Base-by-base conservation (phyloP, 1,140 invertebrate genomes). In the Oppia nitens region DNA sequence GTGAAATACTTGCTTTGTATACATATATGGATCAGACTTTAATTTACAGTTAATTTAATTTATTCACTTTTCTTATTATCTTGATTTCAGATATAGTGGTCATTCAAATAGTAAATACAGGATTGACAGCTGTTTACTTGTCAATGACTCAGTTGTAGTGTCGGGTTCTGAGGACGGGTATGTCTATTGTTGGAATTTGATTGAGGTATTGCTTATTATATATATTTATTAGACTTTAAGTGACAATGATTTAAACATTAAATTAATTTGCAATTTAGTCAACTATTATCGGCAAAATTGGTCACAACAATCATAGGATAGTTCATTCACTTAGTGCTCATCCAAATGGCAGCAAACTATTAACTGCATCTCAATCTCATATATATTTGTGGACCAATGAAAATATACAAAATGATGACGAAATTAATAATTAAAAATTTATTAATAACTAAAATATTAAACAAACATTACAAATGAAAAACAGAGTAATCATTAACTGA, bases 81-180 rank as follows among this genome's bases (percentile, higher is more conserved):
- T 28, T 29, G n/a, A n/a, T n/a, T n/a, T n/a, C n/a, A 65, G 64
- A 51, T 66, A 64, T 68, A 74, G 69, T 50, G 89, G 90, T 0
- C 87, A 94, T 67, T 73, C 74, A 60, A 82, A 81, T 61, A 80
- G 78, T 60, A 83, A 90, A 67, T 85, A 84, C 67, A 81, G 81
- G 64, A 76, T 95, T 21, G 92, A 96, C 71, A 88, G 85, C 69
- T 82, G 81, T 64, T 77, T 95, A 2, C 82, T 84, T 70, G 73
- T 77, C 54, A 83, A 80, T 63, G 91, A 96, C 70, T 84, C 80
- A 28, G 78, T 83, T 62, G 79, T 96, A 51, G 71, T 94, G 20
- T 87, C 85, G 53, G 93, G 92, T 0, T 94, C 91, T 0, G 81
- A 81, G 40, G 83, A 87, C 67, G 90, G 91, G 0, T 75, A 78